These are phyloP conservation scores for Platynereis dumerilii DNA, from an alignment of 2,888 invertebrate genomes.

Conservation along the genomic window DNA sequence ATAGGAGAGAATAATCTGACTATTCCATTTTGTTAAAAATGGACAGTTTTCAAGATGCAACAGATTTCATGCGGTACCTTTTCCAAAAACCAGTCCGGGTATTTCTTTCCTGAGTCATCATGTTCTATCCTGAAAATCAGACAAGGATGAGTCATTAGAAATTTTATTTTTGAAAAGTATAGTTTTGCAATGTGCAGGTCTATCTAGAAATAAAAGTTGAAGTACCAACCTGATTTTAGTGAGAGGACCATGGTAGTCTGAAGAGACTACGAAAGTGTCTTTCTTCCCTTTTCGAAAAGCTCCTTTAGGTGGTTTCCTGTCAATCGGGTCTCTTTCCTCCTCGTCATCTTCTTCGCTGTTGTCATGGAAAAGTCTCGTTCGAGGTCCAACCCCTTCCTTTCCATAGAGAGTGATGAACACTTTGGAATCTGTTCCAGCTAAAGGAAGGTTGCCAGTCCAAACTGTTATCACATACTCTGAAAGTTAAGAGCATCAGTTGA, in stretches of 20 bases:
- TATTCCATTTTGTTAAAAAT: too few relatives aligned
- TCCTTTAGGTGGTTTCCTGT: not conserved
- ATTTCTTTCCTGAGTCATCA: constrained; percentile 51
- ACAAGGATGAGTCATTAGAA: too few relatives aligned
- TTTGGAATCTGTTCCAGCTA: constrained; percentile 58
- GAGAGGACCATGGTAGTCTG: constrained; percentile 49
- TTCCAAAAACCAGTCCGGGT: constrained; percentile 56
- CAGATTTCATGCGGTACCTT: constrained; percentile 44
- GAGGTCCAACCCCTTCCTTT: constrained; percentile 34
- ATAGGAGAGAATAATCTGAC: too few relatives aligned
- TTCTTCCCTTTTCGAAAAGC: constrained; percentile 37
- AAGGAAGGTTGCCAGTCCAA: constrained; percentile 46
- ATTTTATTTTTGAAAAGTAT: too few relatives aligned
- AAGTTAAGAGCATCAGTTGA: constrained; percentile 6
- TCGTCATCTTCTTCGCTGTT: constrained; percentile 33
- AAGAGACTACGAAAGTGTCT: constrained; percentile 46
- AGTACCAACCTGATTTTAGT: constrained; percentile 43
- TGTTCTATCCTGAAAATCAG: constrained; percentile 51
- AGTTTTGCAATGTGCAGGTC: too few relatives aligned
- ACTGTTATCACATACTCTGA: constrained; percentile 50
- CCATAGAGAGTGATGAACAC: constrained; percentile 52
- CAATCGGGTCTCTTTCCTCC: not conserved
- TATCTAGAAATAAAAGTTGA: too few relatives aligned
- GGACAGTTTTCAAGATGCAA: too few relatives aligned
- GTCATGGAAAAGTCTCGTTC: constrained; percentile 27